A percentile compares a stretch with the other conserved stretches of the same genome.
Conservation (phyloP, 1,140 invertebrate species). For the Drosophila tropicalis region DNA sequence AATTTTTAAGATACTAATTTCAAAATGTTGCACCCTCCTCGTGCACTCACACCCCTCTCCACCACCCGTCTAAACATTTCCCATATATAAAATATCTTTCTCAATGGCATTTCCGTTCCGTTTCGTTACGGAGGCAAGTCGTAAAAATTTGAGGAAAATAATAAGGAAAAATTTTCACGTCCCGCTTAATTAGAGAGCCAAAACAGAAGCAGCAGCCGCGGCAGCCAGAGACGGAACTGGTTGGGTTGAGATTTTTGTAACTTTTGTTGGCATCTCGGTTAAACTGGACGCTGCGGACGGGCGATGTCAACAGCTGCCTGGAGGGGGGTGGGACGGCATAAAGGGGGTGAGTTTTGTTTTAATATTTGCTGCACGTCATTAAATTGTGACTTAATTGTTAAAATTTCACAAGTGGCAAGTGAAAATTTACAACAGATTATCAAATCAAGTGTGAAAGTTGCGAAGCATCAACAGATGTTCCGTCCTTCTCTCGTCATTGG, state of each 20-base stretch:
- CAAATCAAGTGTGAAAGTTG: constrained; percentile 68
- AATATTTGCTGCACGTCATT: constrained; percentile 78
- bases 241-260: constrained; percentile 30
- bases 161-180: constrained; percentile 81
- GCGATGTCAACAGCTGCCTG: constrained; percentile 69
- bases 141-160: constrained; percentile 78
- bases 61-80: background rate
- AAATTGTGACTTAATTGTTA: constrained; percentile 74
- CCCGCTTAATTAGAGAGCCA: constrained; percentile 69
- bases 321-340: background rate
- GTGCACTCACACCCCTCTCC: background rate
- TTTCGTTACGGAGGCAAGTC: constrained; percentile 38
- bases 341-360: constrained; percentile 52
- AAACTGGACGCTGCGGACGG: constrained; percentile 61
- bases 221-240: constrained; percentile 8
- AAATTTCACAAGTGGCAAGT: constrained; percentile 60
- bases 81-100: constrained; percentile 60
- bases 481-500: too few species aligned
- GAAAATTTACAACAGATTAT: constrained; percentile 74
- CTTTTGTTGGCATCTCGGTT: constrained; percentile 19
- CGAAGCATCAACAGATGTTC: constrained; percentile 39
- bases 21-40: constrained; percentile 69
- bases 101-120: constrained; percentile 37
- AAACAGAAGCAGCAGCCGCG: constrained; percentile 31
- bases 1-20: constrained; percentile 79